These are phyloP conservation scores for Stictocephala bisonia DNA, from an alignment of 2,888 invertebrate species.

Conservation along the genomic window DNA sequence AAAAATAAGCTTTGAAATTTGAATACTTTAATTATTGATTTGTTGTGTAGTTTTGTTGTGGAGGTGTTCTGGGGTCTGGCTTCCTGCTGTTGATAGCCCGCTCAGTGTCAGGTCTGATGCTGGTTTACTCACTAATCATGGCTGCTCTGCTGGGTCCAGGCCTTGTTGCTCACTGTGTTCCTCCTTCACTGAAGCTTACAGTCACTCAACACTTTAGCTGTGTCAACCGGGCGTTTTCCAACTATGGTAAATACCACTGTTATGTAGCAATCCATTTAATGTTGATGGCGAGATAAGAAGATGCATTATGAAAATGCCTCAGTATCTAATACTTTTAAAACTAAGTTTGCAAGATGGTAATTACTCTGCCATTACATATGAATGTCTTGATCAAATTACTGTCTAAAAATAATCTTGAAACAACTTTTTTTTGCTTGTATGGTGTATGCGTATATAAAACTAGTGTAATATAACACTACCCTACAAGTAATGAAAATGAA, in stretches of 20 bases:
- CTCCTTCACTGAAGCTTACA: constrained; percentile 1
- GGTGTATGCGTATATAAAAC: too few species aligned
- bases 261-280: too few species aligned
- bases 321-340: too few species aligned
- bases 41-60: neutral
- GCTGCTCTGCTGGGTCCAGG: constrained; percentile 12
- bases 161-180: neutral
- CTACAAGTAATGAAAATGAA: too few species aligned
- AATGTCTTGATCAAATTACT: too few species aligned
- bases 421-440: too few species aligned
- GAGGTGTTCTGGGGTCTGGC: neutral
- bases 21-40: neutral
- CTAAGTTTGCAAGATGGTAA: too few species aligned
- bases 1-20: neutral
- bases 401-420: too few species aligned
- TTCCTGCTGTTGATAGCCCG: constrained; percentile 14
- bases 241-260: constrained; percentile 27
- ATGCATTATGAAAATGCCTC: too few species aligned
- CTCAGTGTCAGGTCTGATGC: constrained; percentile 23
- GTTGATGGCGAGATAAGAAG: too few species aligned
- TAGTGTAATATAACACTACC: too few species aligned
- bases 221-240: constrained; percentile 9
- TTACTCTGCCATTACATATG: too few species aligned
- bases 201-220: constrained; percentile 6
- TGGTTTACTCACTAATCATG: constrained; percentile 26